Percentiles rank a stretch among this genome's conserved stretches.
These are phyloP conservation scores for Reinhardtius hippoglossoides DNA, from an alignment of 2,113 vertebrate genomes.

Conservation along the genomic window DNA sequence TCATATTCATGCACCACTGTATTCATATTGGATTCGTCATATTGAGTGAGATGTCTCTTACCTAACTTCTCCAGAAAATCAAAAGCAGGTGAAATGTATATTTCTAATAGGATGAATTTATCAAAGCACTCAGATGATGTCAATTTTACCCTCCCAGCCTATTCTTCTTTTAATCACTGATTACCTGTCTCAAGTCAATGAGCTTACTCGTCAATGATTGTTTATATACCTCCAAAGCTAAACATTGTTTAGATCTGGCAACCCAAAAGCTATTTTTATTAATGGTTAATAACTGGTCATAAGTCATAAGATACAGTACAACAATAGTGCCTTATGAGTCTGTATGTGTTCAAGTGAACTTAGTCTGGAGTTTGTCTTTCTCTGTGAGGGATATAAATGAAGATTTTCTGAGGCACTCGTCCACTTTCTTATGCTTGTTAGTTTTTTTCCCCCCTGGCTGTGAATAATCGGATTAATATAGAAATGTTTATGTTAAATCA, in stretches of 20 bases:
- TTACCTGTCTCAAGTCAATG: neutral
- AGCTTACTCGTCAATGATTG: neutral
- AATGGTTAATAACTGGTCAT: too few species aligned
- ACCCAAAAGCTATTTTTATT: too few species aligned
- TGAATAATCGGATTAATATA: too few species aligned
- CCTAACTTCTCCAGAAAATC: neutral
- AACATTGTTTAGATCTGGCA: neutral
- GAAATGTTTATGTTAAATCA: too few species aligned
- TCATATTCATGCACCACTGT: slow-evolving; percentile 17
- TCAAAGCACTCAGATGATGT: neutral
- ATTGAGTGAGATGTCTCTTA: neutral
- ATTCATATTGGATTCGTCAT: slow-evolving; percentile 16
- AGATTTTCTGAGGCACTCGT: too few species aligned
- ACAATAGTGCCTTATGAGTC: too few species aligned
- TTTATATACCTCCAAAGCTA: slow-evolving; percentile 10
- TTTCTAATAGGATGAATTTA: slow-evolving; percentile 5
- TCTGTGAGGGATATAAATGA: too few species aligned
- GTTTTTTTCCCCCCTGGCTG: too few species aligned
- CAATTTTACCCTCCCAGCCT: neutral
- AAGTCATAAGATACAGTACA: too few species aligned
- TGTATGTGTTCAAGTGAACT: too few species aligned
- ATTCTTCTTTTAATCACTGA: slow-evolving; percentile 8
- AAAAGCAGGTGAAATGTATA: slow-evolving; percentile 9
- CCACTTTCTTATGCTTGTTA: too few species aligned
- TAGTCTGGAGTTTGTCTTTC: too few species aligned